Evolutionary conservation across 2,888 invertebrate genomes (phyloP), one percentile per base, ranked within the genome.

Genomic region (Aethes cnicana): DNA sequence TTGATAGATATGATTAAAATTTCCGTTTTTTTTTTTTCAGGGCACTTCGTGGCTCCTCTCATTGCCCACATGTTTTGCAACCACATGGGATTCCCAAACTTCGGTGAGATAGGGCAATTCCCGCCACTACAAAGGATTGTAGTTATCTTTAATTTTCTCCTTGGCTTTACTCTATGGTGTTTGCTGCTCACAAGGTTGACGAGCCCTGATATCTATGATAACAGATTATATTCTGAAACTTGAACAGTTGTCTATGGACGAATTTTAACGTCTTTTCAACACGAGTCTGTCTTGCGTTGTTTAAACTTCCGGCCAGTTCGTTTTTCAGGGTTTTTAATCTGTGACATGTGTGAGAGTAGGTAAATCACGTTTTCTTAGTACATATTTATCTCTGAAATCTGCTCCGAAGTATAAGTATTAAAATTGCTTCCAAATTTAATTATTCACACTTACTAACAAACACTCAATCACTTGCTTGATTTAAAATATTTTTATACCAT

Each of bases 51-150:
- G 11, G 96, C 98, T 1, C 96, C 97, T 2, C 93, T 98, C 63
- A 81, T 97, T 9, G 97, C 95, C 1, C 98, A 98, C 80, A 95
- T 96, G 21, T 97, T 98, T 80, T 98, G 98, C 83, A 98, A 98
- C 81, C 96, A 97, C 81, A 97, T 98, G 97, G 98, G 98, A 4
- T 95, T 98, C 72, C 98, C 98, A 0, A 96, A 97, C 77, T 91
- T 98, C 58, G 90, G 91, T 2, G 97, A 86, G 57, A 75, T 90
- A 3, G 54, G 59, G 0, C 76, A 81, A 20, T 89, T 80, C 55
- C 82, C 82, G 2, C 70, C 77, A 0, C 21, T 74, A 3, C 91
- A 94, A 62, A 91, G 94, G 60, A 76, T 91, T 8, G 74, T 94
- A 16, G 91, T 96, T 1, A 86, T 93, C 17, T 77, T 83, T 32